phyloP scores from a whole-genome alignment of 2,113 vertebrate genomes.

The Siniperca knerii region DNA sequence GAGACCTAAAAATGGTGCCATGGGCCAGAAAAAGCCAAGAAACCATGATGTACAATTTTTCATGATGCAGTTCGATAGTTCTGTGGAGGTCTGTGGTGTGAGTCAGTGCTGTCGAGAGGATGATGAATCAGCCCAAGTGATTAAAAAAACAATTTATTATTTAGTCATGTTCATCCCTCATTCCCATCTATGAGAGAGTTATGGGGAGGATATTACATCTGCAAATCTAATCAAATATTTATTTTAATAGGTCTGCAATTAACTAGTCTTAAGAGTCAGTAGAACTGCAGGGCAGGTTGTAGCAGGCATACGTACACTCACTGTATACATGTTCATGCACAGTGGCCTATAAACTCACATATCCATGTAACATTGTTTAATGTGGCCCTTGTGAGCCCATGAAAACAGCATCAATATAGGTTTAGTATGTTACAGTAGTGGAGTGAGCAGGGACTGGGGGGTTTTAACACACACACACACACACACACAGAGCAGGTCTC shows the following conservation, averaged over 20 bases:
- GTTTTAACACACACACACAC: slow-evolving; percentile 3
- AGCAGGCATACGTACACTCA: not conserved
- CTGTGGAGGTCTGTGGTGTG: not conserved
- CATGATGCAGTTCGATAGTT: not conserved
- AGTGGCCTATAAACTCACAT: slow-evolving; percentile 6
- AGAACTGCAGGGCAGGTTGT: not conserved
- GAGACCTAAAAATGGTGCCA: not conserved
- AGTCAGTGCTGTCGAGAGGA: not conserved
- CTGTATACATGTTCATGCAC: not conserved
- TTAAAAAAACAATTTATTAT: slow-evolving; percentile 32
- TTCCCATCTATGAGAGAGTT: slow-evolving; percentile 5
- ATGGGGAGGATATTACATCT: not conserved
- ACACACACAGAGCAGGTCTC: slow-evolving; percentile 6
- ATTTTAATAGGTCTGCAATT: slow-evolving; percentile 30
- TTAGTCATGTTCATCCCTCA: not conserved
- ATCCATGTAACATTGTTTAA: slow-evolving; percentile 30
- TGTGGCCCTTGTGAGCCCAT: slow-evolving; percentile 28
- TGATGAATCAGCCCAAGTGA: not conserved
- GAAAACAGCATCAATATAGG: slow-evolving; percentile 29
- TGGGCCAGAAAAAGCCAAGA: not conserved
- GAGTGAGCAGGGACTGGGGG: not conserved
- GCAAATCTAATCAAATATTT: slow-evolving; percentile 51
- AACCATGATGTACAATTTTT: not conserved
- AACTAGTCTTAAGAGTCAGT: not conserved
- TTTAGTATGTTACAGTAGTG: not conserved